A percentile compares a stretch with the other conserved stretches of the same genome.
These are phyloP conservation scores for Ophiothrix spiculata DNA, from an alignment of 35 echinoderm and acorn worm species.

Conservation along the genomic window DNA sequence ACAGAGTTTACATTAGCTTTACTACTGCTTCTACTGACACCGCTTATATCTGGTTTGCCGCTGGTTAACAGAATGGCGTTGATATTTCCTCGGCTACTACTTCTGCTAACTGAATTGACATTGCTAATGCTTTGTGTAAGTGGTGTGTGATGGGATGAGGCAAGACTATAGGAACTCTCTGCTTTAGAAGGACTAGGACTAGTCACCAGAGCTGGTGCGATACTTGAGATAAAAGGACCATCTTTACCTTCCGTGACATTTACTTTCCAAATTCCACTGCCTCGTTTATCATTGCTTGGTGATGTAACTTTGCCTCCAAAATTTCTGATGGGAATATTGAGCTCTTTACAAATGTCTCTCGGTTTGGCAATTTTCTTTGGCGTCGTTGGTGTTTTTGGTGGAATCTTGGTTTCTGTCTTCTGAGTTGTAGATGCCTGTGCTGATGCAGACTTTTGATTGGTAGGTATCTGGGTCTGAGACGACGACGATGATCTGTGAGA, in stretches of 20 bases:
- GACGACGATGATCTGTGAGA: neutral
- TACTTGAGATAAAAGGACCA: too few species aligned
- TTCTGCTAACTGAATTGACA: neutral
- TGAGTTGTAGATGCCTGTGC: neutral
- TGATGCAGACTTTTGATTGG: neutral
- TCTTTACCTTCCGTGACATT: too few species aligned
- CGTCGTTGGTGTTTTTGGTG: neutral
- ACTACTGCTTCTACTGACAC: neutral
- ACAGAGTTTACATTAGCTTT: neutral
- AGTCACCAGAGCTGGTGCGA: too few species aligned
- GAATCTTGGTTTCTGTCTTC: neutral
- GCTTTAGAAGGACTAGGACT: slow-evolving; percentile 21
- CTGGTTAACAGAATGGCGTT: neutral
- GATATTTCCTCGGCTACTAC: neutral
- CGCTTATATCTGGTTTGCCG: neutral
- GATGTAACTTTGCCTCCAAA: slow-evolving; percentile 83
- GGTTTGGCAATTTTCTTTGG: slow-evolving; percentile 33
- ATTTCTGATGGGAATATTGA: slow-evolving; percentile 81
- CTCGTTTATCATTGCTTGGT: slow-evolving; percentile 49
- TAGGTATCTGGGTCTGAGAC: neutral
- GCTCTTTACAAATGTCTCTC: slow-evolving; percentile 73
- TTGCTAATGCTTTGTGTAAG: neutral
- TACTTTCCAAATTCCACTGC: slow-evolving; percentile 68
- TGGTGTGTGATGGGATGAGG: neutral
- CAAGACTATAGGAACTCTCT: slow-evolving; percentile 28